Conservation (phyloP, 2,113 vertebrate genomes). For the Erythrocercus mccallii region DNA sequence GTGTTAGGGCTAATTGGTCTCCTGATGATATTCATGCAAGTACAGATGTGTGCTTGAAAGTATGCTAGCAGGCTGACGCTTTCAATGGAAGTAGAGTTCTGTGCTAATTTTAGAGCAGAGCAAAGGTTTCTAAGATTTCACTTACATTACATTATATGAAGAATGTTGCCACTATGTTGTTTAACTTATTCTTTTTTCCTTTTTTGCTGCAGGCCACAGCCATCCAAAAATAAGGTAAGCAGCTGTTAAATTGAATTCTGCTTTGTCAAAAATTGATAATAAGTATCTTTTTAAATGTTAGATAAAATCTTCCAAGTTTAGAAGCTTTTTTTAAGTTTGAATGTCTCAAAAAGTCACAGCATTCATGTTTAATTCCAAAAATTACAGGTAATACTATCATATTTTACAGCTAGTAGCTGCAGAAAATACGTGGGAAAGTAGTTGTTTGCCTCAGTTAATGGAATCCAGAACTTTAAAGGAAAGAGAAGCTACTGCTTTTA, state of each 20-base stretch:
- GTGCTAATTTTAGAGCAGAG: slow-evolving; percentile 80
- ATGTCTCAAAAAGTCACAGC: neutral
- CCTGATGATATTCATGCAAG: slow-evolving; percentile 63
- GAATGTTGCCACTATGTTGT: slow-evolving; percentile 1
- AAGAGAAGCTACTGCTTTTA: slow-evolving; percentile 37
- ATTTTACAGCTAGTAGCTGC: slow-evolving; percentile 69
- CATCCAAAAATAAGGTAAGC: slow-evolving; percentile 80
- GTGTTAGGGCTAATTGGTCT: neutral
- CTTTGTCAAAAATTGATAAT: neutral
- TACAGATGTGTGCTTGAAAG: slow-evolving; percentile 66
- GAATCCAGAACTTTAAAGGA: slow-evolving; percentile 55
- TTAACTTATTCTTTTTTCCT: slow-evolving; percentile 36
- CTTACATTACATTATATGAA: slow-evolving; percentile 56
- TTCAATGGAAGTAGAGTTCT: slow-evolving; percentile 77
- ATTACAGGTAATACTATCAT: slow-evolving; percentile 24
- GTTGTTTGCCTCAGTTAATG: slow-evolving; percentile 16
- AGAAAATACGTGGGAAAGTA: slow-evolving; percentile 46
- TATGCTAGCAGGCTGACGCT: slow-evolving; percentile 68
- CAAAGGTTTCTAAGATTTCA: slow-evolving; percentile 31
- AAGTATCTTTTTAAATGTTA: neutral
- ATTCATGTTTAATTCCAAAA: neutral
- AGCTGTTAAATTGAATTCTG: neutral
- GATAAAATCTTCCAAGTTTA: neutral
- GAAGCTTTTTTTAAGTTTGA: neutral
- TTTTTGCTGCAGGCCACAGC: slow-evolving; percentile 76